phyloP scores from a whole-genome alignment of 2,888 invertebrate species.

The Amphipyra berbera region DNA sequence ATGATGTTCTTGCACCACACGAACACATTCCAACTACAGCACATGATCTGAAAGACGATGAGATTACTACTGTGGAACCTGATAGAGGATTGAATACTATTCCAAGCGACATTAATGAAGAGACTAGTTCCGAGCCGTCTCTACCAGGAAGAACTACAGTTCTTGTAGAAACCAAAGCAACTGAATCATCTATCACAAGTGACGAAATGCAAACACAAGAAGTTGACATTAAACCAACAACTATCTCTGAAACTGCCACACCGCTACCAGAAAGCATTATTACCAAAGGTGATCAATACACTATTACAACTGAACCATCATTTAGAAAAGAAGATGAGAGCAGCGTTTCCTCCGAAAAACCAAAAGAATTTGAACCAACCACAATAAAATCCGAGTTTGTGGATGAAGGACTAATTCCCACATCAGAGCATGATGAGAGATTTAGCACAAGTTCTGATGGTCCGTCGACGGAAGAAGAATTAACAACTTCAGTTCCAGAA shows the following conservation, averaged over 20 bases:
- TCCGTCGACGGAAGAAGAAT: slow-evolving; percentile 49
- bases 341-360: slow-evolving; percentile 45
- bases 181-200: slow-evolving; percentile 47
- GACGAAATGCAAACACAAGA: slow-evolving; percentile 35
- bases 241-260: slow-evolving; percentile 36
- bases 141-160: slow-evolving; percentile 47
- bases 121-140: slow-evolving; percentile 57
- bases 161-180: slow-evolving; percentile 45
- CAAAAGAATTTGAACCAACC: slow-evolving; percentile 51
- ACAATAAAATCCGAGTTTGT: slow-evolving; percentile 54
- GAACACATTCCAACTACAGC: slow-evolving; percentile 30
- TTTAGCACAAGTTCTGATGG: slow-evolving; percentile 46
- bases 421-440: slow-evolving; percentile 55
- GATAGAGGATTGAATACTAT: slow-evolving; percentile 76
- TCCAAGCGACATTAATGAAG: slow-evolving; percentile 66
- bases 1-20: slow-evolving; percentile 14
- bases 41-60: slow-evolving; percentile 25
- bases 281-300: slow-evolving; percentile 56
- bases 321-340: slow-evolving; percentile 60
- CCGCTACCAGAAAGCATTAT: slow-evolving; percentile 41
- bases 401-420: slow-evolving; percentile 58
- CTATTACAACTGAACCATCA: slow-evolving; percentile 60
- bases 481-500: slow-evolving; percentile 53
- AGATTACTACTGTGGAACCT: slow-evolving; percentile 64
- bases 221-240: slow-evolving; percentile 37